Evolutionary conservation across 2,797 vertebrate genomes (phyloP), one percentile per base, ranked within the genome.

Genomic region (Perodicticus potto): DNA sequence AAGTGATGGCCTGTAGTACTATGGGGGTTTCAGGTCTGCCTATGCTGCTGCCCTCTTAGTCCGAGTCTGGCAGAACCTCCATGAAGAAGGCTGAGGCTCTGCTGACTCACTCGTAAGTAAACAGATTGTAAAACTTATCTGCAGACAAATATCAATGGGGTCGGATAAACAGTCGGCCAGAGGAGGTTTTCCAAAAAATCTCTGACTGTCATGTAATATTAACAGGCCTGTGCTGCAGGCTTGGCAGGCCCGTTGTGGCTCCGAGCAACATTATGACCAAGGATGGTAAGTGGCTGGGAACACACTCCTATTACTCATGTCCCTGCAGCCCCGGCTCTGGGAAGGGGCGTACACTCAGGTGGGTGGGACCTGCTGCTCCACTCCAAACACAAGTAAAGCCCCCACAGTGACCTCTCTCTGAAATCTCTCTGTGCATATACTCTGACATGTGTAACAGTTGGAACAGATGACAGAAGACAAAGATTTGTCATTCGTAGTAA

Each of bases 201-300:
- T 94, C 89, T 8, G 85, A 92, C 95, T 97, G 96, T 95, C 95
- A 1, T 96, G 88, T 89, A 86, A 97, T 86, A 92, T 94, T 97
- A 98, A 97, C 95, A 97, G 96, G 95, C 97, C 96, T 96, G 90
- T 65, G 74, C 77, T 53, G 94, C 90, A 89, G 86, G 92, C 97
- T 93, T 97, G 97, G 98, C 97, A 98, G 97, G 63, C 93, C 73
- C 7, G 45, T 92, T 89, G 0, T 0, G 23, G 97, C 95, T 95
- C 2, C 0, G 81, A 96, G 97, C 0, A 7, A 85, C 77, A 55
- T 97, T 97, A 98, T 98, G 98, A 98, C 98, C 98, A 98, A 98
- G 98, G 98, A 98, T 98, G 98, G 98, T 98, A 98, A 98, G 97
- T 34, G 77, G 97, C 97, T 96, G 97, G 86, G 98, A 97, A 95